These are phyloP conservation scores for Brachionus calyciflorus DNA, from an alignment of 1,140 invertebrate species.

Conservation along the genomic window DNA sequence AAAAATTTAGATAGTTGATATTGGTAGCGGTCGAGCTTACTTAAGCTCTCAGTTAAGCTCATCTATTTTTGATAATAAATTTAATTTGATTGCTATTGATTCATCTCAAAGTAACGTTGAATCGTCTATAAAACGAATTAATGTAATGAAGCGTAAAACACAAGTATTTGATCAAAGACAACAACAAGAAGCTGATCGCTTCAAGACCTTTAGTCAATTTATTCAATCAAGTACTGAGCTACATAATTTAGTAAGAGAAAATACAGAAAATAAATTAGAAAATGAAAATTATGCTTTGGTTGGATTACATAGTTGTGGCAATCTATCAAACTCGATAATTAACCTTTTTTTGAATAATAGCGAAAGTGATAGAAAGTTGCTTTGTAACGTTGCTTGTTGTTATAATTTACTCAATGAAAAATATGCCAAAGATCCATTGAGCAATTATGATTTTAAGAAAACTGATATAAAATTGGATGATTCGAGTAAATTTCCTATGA, in stretches of 20 bases:
- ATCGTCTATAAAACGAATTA: constrained; percentile 65
- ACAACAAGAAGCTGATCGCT: constrained; percentile 39
- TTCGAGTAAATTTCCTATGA: constrained; percentile 67
- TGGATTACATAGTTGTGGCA: constrained; percentile 57
- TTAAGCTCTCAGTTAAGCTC: constrained; percentile 72
- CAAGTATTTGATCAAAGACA: constrained; percentile 49
- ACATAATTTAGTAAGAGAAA: background rate
- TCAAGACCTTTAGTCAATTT: constrained; percentile 44
- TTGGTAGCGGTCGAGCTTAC: constrained; percentile 82
- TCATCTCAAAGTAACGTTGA: constrained; percentile 67
- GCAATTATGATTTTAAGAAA: constrained; percentile 53
- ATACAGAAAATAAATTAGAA: constrained; percentile 15
- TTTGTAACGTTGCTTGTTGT: constrained; percentile 56
- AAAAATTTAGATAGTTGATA: constrained; percentile 67
- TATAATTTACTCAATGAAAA: constrained; percentile 55
- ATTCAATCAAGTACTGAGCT: constrained; percentile 42
- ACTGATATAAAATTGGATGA: constrained; percentile 46
- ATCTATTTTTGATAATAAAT: constrained; percentile 62
- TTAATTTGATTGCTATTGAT: constrained; percentile 76
- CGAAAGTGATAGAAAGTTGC: constrained; percentile 38
- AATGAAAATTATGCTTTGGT: constrained; percentile 48
- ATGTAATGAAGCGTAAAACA: constrained; percentile 62
- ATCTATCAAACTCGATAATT: constrained; percentile 52
- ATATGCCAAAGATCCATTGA: constrained; percentile 49
- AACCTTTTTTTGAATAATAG: constrained; percentile 51